Evolutionary conservation across 2,113 vertebrate species (phyloP).

Genomic region (Furnarius figulus): DNA sequence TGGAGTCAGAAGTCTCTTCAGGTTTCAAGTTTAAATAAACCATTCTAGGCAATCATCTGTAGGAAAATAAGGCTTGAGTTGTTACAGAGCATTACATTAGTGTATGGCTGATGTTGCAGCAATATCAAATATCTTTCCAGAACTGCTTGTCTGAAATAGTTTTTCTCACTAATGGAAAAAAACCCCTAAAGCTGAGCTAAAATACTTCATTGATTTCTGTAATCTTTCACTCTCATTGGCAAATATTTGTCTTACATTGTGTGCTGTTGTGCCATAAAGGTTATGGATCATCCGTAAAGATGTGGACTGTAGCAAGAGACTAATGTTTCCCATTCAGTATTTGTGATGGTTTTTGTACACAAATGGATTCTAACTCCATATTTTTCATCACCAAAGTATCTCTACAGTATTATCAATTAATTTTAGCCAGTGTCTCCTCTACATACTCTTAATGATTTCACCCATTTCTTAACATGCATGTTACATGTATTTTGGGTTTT

Average conservation of each 20-base stretch:
- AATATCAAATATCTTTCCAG: conserved; percentile 32
- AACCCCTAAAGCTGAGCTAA: background rate
- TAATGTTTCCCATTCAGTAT: background rate
- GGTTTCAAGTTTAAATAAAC: conserved; percentile 58
- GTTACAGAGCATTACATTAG: background rate
- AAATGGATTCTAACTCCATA: background rate
- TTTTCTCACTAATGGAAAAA: conserved; percentile 19
- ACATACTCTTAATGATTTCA: background rate
- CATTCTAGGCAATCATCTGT: background rate
- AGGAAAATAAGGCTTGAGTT: background rate
- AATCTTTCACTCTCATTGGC: background rate
- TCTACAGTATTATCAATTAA: background rate
- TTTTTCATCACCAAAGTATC: background rate
- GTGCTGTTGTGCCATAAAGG: background rate
- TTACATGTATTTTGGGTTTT: background rate
- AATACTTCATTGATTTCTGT: background rate
- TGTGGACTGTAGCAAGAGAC: background rate
- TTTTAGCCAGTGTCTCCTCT: background rate
- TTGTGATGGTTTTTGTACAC: background rate
- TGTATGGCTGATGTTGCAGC: background rate
- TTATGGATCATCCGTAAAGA: background rate
- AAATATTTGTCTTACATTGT: conserved; percentile 14
- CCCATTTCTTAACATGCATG: background rate
- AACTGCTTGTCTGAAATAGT: conserved; percentile 14
- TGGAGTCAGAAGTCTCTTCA: conserved; percentile 11